phyloP scores from a whole-genome alignment of 2,797 vertebrate species.

The Sebastes hopkinsi region DNA sequence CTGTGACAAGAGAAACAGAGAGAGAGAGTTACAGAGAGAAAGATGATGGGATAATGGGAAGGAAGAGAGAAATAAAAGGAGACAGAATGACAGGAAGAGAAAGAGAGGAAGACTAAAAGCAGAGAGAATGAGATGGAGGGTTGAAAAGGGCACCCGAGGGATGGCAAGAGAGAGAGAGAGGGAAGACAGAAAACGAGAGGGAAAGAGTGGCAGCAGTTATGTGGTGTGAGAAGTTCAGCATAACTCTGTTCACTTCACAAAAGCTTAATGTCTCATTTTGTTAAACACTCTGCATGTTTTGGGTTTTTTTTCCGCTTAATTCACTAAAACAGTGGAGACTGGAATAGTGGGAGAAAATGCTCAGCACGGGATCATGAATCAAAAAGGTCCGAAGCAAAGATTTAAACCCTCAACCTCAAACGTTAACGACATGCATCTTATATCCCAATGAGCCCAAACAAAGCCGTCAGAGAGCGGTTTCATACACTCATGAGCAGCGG shows the following conservation, averaged over 20 bases:
- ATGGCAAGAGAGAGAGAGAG: not conserved
- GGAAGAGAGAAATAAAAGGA: slow-evolving; percentile 13
- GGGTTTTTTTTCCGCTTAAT: slow-evolving; percentile 37
- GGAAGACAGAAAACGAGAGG: not conserved
- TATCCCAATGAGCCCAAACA: slow-evolving; percentile 50
- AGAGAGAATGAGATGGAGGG: slow-evolving; percentile 5
- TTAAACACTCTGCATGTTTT: slow-evolving; percentile 20
- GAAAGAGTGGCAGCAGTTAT: slow-evolving; percentile 35
- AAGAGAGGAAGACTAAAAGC: slow-evolving; percentile 8
- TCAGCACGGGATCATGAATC: slow-evolving; percentile 24
- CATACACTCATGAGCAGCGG: slow-evolving; percentile 35
- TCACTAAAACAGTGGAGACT: slow-evolving; percentile 12
- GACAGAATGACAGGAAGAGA: slow-evolving; percentile 16
- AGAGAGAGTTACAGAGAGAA: not conserved
- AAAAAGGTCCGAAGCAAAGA: slow-evolving; percentile 29
- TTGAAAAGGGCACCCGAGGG: slow-evolving; percentile 4
- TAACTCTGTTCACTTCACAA: slow-evolving; percentile 33
- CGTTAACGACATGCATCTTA: slow-evolving; percentile 56
- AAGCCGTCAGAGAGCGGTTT: slow-evolving; percentile 52
- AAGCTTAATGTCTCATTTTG: slow-evolving; percentile 44
- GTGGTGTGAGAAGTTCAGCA: slow-evolving; percentile 47
- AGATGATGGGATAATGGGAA: slow-evolving; percentile 5
- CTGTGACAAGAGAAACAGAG: not conserved
- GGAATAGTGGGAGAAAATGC: not conserved
- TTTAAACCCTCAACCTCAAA: slow-evolving; percentile 54